These are phyloP conservation scores for Cataglyphis altisquamis DNA, from an alignment of 2,888 invertebrate genomes.

Conservation along the genomic window DNA sequence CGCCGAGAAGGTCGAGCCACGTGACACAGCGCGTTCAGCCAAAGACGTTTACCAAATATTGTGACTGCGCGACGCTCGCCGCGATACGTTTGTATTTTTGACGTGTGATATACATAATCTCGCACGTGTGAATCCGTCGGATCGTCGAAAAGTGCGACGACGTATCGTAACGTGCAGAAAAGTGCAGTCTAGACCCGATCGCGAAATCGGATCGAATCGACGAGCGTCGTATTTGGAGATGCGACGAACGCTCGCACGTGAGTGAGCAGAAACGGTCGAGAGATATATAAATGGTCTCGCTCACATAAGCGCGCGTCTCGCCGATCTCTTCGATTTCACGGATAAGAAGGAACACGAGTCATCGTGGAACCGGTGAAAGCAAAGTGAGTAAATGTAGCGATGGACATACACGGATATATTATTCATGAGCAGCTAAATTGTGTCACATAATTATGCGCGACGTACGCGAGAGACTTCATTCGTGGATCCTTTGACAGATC, in stretches of 20 bases:
- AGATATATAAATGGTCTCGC: conserved; percentile 42
- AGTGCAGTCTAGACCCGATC: neutral
- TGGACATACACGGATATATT: neutral
- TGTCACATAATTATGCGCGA: neutral
- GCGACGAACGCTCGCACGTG: conserved; percentile 19
- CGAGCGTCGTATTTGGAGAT: neutral
- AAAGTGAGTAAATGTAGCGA: conserved; percentile 63
- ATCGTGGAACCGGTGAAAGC: conserved; percentile 65
- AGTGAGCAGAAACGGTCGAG: neutral
- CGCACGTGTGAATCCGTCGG: neutral
- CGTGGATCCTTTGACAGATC: no score
- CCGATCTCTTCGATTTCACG: conserved; percentile 49
- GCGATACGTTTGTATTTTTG: neutral
- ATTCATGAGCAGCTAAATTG: neutral
- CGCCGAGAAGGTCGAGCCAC: conserved; percentile 37
- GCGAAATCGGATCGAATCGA: neutral
- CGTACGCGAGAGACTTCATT: neutral
- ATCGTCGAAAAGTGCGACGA: neutral
- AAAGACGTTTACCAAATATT: conserved; percentile 20
- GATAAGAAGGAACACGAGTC: conserved; percentile 54
- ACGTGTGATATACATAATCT: neutral
- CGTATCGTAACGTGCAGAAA: neutral
- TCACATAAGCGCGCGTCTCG: neutral
- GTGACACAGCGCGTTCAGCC: conserved; percentile 17
- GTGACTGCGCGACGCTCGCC: neutral